Evolutionary conservation across 1,140 invertebrate species (phyloP).

Genomic region (Periplaneta americana): DNA sequence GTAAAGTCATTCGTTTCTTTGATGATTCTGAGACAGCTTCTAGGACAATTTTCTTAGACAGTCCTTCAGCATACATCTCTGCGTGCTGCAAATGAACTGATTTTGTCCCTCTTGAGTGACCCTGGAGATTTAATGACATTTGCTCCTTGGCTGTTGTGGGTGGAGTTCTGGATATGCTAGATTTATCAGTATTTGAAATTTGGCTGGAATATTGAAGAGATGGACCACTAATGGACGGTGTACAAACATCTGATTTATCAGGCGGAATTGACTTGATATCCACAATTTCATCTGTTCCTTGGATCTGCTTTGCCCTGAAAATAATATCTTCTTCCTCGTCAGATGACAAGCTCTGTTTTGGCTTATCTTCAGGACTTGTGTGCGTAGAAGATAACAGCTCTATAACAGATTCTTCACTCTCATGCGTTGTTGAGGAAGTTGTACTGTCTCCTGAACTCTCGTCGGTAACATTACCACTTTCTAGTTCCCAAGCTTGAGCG

Average conservation of each 20-base stretch:
- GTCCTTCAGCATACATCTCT: background rate
- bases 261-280: background rate
- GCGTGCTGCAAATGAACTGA: background rate
- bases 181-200: background rate
- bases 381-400: slow-evolving; percentile 1
- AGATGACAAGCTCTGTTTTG: background rate
- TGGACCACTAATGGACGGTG: background rate
- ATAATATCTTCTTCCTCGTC: background rate
- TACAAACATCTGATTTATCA: background rate
- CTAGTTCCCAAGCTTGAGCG: background rate
- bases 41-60: background rate
- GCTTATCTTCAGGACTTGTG: slow-evolving; percentile 6
- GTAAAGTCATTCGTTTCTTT: background rate
- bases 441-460: background rate
- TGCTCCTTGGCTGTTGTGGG: background rate
- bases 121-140: too few relatives aligned
- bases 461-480: background rate
- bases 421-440: background rate
- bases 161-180: background rate
- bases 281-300: background rate
- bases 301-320: background rate
- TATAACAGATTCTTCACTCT: slow-evolving; percentile 16
- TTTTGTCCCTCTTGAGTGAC: background rate
- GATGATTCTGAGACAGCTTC: slow-evolving; percentile 5
- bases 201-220: background rate